Base-by-base conservation (phyloP, 1,140 invertebrate species). In the Drosophila tristis region DNA sequence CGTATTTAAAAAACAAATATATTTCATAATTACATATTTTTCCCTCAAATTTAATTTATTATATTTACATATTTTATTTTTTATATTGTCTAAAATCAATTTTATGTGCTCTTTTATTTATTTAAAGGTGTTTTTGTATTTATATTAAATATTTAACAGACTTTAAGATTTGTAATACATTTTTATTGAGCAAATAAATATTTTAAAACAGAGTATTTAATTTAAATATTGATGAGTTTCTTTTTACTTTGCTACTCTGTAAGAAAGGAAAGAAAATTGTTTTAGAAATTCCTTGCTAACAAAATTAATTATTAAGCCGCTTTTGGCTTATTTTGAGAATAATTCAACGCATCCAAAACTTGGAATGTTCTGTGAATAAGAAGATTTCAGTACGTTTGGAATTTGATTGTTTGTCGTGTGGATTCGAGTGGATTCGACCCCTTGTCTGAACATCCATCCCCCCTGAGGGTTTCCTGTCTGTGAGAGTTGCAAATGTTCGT, bases 401-500 rank as follows among this genome's bases (percentile, higher is more conserved):
- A 13, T 49, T 73, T 15, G 39, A 48, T 74, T 57, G 49, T 39
- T 68, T 49, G 73, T 62, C 63, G 74, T 63, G 63, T 76, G 64
- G 57, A 44, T 39, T 39, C 39, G 54, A 15, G 8, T n/a, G 9
- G 20, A 4, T 48, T 20, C 20, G 55, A 61, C 72, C 73, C 72
- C 63, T 61, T 75, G 20, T 23, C 51, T 42, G 23, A 13, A 16
- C 31, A 16, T 35, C 8, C 44, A 42, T 3, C 6, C 49, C 2
- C 57, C 16, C 42, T 26, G 31, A n/a, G n/a, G 31, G 42, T 23
- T 76, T 75, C 56, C 62, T 68, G 62, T 44, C 35, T 31, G 49
- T 44, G 49, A 13, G 60, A 35, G 53, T 25, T 76, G 51, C 57
- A 75, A 75, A 75, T 75, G 73, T 20, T 67, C 53, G 43, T 68